These are phyloP conservation scores for Phyllostomus hastatus DNA, from an alignment of 2,113 vertebrate genomes.

Conservation along the genomic window DNA sequence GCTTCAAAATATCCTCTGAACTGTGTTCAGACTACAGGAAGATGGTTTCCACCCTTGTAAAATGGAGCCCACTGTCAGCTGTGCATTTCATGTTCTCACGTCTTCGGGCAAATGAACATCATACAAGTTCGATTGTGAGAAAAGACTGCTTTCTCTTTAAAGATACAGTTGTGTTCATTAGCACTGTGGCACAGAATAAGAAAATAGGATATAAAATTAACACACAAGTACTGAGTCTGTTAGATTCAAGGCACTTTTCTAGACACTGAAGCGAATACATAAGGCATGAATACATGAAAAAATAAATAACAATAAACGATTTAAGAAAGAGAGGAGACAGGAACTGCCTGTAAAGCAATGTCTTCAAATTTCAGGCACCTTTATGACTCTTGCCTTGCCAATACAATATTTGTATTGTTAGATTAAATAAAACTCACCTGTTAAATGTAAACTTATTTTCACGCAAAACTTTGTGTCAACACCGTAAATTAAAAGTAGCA, in stretches of 20 bases:
- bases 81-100: neutral
- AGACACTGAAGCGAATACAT: neutral
- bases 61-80: neutral
- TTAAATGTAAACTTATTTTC: conserved; percentile 8
- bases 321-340: neutral
- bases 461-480: neutral
- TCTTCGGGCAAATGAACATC: neutral
- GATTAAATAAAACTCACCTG: conserved; percentile 6
- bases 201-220: neutral
- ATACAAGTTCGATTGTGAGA: neutral
- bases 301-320: neutral
- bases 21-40: neutral
- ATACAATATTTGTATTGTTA: neutral
- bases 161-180: neutral
- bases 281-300: neutral
- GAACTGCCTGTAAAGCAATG: neutral
- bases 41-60: neutral
- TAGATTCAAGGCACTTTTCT: neutral
- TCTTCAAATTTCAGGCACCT: neutral
- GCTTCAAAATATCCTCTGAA: neutral
- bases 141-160: neutral
- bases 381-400: neutral
- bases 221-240: neutral
- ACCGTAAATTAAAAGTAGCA: neutral
- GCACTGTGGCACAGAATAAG: neutral